Evolutionary conservation across 1,140 invertebrate species (phyloP), one percentile per base, ranked within the genome.

Genomic region (Trichonephila clavata): DNA sequence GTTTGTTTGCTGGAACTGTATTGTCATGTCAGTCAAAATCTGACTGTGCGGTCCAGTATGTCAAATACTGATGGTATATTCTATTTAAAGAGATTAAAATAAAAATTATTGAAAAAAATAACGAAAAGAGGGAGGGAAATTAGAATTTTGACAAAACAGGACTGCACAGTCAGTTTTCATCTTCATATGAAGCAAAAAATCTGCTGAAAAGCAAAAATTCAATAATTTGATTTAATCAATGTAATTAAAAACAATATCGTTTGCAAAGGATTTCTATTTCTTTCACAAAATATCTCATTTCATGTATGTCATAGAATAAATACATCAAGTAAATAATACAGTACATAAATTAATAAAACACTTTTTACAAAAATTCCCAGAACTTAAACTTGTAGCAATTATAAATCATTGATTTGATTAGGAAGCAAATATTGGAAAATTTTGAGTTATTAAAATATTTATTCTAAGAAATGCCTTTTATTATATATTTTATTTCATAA

Each of bases 131-230:
- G 50, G 50, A 5, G 50, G 50, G n/a, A 14, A 68, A 24, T 68
- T 24, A 68, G 2, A n/a, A 68, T 68, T 68, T 68, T 68, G 65
- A 68, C 65, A 27, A 39, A 39, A 65, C 60, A 84, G 90, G 90
- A 92, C 81, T 84, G 83, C 90, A 92, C 80, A 84, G 90, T 84
- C 60, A 92, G 77, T 84, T 90, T 77, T 63, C 39, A 84, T 92
- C 90, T 83, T 68, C 81, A 57, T 59, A 65, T 80, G 89, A 90
- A 90, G 89, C 77, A 65, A 84, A 92, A 90, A 84, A 84, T 81
- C 90, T 92, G 90, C 90, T 92, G 90, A 83, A 50, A 92, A 92
- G 90, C 90, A 92, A 92, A 92, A 92, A 92, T 80, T 80, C 84
- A 83, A 92, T 92, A 80, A 84, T 84, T 92, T 24, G 83, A 84